Evolutionary conservation across 2,113 vertebrate species (phyloP), one percentile per base, ranked within the genome.

Genomic region (Cynocephalus volans): DNA sequence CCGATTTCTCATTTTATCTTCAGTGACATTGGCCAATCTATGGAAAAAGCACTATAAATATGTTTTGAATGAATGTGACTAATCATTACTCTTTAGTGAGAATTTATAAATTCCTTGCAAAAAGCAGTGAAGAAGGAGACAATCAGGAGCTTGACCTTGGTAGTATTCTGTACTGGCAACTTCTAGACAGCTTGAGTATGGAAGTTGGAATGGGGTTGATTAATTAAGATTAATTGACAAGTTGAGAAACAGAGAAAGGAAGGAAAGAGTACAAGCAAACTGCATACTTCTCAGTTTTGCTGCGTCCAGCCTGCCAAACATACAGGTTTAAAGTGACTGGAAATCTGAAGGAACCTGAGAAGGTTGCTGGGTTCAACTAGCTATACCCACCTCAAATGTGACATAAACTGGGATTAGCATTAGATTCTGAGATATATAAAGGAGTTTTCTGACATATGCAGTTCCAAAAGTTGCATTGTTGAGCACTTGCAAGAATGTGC

Each of bases 61-160:
- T 31, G 21, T 70, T 79, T 70, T 77, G 31, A 88, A 56, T 72
- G 64, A 88, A 77, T 14, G 6, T 56, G 73, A 45, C 48, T 91
- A 92, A 48, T 75, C 65, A 76, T 45, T 85, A 94, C 48, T n/a
- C 33, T 84, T 77, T 36, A 91, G 65, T 73, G 94, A 36, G 48
- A 95, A 50, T 94, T 83, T 79, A 2, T 6, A 88, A 93, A 12
- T 67, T 96, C 18, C 23, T 95, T 75, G 33, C 33, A 67, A 92
- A 76, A 83, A 79, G 52, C 6, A 65, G 28, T 52, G 15, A 84
- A 70, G 41, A 65, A 60, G 60, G 21, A 73, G 64, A 82, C 4
- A 17, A 69, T 82, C 15, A 86, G 75, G 19, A 65, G 10, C 17
- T 77, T 56, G 45, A 18, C 19, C 11, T 8, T 12, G 3, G 21